Base-by-base conservation (phyloP, 2,113 vertebrate genomes). In the Turdus rufiventris region DNA sequence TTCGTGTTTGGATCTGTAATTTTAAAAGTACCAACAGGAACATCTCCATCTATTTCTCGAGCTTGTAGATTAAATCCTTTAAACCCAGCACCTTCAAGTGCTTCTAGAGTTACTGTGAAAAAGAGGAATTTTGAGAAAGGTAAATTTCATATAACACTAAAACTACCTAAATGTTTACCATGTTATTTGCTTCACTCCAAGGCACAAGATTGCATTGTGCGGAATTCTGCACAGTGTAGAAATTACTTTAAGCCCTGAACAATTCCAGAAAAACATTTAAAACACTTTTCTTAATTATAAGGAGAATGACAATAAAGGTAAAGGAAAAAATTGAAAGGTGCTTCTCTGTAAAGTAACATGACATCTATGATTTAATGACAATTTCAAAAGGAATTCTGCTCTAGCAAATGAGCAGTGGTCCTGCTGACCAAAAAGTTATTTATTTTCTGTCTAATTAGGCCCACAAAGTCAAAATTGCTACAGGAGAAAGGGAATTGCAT, bases 21-120 rank as follows among this genome's bases (percentile, higher is more conserved):
- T 83, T 92, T 95, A 65, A 97, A 97, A 42, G 82, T 94, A 78
- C 97, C 97, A 88, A 97, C 40, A 79, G 97, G 97, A 92, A 84
- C 63, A 93, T 97, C 96, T 92, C 94, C 96, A 36, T 88, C 84
- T 88, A 95, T 10, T 96, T 97, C 96, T 94, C 96, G 94, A 87
- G 97, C 97, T 71, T 97, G 97, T 58, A 97, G 68, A 77, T 93
- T 77, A 94, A 97, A 97, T 90, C 61, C 97, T 93, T 84, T 94
- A 88, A 97, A 97, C 5, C 93, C 90, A 76, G 6, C 62, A 33
- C 18, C 57, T 43, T 57, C n/a, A 43, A 93, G 94, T 67, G 83
- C 95, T 84, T 97, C 89, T 51, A 97, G 78, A 73, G 73, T 88
- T 80, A 97, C 97, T 97, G 91, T 50, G 47, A 57, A 84, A 84